Base-by-base conservation (phyloP, 2,113 vertebrate species). In the Raja brachyura region DNA sequence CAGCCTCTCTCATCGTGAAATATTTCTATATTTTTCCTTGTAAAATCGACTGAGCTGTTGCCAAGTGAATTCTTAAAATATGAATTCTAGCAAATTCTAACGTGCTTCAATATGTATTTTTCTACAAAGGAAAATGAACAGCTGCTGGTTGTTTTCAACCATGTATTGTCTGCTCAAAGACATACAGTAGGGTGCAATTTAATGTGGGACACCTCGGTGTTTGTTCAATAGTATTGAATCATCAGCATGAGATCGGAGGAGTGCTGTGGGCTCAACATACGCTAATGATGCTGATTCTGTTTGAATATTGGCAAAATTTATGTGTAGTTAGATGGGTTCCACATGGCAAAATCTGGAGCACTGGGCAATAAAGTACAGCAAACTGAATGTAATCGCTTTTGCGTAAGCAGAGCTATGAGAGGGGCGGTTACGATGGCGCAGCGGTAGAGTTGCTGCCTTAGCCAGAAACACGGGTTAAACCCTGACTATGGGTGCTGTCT, bases 371-470 rank as follows among this genome's bases (percentile, higher is more conserved):
- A 48, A 18, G 28, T 73, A 16, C 18, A 92, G 54, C 33, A 25
- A 92, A 74, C 70, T 54, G 18, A 28, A 92, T 20, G 28, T 74
- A 9, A 73, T 20, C 33, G 11, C 66, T 39, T 92, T 54, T 20
- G 28, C 28, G 22, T 93, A 94, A 94, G 94, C 95, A 94, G 93
- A 95, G 93, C 93, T 94, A 94, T 94, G 94, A 95, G 95, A 48
- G 39, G 39, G 39, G 39, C 39, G 39, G 39, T 48, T 3, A 48
- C 3, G 39, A 3, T 48, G 39, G 39, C 39, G 3, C 39, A 48
- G 39, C 39, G 39, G 39, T 48, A 48, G 39, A 48, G 39, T 48
- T 48, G 39, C 39, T 48, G 39, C 39, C 39, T 48, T 48, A 3
- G 39, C 39, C 39, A 48, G 39, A 48, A 48, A 48, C 39, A 0